These are phyloP conservation scores for Cacoxenus indagator DNA, from an alignment of 2,888 invertebrate genomes.

Conservation along the genomic window DNA sequence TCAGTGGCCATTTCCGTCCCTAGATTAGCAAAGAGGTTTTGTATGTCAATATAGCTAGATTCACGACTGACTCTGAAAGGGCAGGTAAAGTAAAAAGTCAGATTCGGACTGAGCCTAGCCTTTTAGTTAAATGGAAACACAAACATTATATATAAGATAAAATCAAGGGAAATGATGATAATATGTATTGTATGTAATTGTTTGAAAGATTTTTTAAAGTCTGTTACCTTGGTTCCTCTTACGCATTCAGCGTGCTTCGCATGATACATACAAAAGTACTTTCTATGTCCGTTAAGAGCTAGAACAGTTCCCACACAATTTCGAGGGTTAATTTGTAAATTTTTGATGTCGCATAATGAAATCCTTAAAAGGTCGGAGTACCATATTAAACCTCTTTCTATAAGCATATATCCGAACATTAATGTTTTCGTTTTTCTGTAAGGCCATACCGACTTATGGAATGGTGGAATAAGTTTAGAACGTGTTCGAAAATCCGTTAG, in stretches of 20 bases:
- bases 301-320: constrained; percentile 98
- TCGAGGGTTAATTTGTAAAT: constrained; percentile 91
- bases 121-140: too few species aligned
- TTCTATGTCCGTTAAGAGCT: constrained; percentile 94
- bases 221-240: constrained; percentile 77
- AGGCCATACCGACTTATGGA: constrained; percentile 95
- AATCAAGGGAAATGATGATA: too few species aligned
- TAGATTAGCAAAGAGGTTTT: too few species aligned
- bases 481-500: constrained; percentile 91
- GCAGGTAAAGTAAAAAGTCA: too few species aligned
- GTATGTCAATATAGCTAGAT: too few species aligned
- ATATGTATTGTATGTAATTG: too few species aligned
- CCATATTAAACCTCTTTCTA: constrained; percentile 95
- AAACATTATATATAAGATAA: too few species aligned
- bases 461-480: constrained; percentile 87
- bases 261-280: constrained; percentile 99
- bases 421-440: constrained; percentile 97
- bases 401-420: constrained; percentile 92
- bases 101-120: too few species aligned
- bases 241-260: constrained; percentile 90
- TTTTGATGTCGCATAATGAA: constrained; percentile 85
- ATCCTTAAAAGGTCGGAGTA: constrained; percentile 91
- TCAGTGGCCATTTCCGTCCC: too few species aligned
- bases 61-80: too few species aligned
- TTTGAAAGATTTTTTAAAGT: neutral